Base-by-base conservation (phyloP, 2,113 vertebrate genomes). In the Mesoclemmys tuberculata region DNA sequence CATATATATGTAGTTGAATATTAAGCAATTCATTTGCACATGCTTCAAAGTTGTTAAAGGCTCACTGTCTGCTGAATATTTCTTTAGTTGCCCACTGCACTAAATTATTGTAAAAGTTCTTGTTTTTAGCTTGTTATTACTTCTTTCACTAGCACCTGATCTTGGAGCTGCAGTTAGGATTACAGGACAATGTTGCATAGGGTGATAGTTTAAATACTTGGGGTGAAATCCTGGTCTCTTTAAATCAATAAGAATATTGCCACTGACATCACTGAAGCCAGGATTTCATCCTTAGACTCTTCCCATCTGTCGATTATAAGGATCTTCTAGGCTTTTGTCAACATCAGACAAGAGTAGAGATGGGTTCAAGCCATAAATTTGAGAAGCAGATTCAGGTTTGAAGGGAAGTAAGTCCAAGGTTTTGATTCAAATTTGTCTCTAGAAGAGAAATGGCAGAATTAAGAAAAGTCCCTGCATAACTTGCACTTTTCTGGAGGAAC, bases 41-140 rank as follows among this genome's bases (percentile, higher is more conserved):
- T 89, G 85, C 74, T 96, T 92, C 52, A 93, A 95, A 90, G 12
- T 24, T 74, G 3, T 48, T 92, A 35, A 41, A 89, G 31, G 49
- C 16, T 31, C 10, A 41, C 85, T 44, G 68, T 27, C 64, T 92
- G 44, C 35, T 86, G 35, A 77, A 56, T 14, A 14, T 71, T 87
- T 83, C 89, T 54, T n/a, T 89, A 87, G 64, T 29, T 1, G 2
- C 77, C 35, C 4, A 41, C 80, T 46, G 74, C 13, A 85, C 38
- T 90, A 90, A 24, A 71, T 38, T 71, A 38, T 71, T n/a, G 64
- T 71, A 11, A 11, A 71, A 18, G 52, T 78, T 93, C 31, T 94
- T 89, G 55, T 90, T 51, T 19, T 31, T 56, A 80, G 11, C 2
- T 90, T 92, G 8, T 68, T 38, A 10, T 38, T 22, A 87, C 24